Evolutionary conservation across 2,113 vertebrate genomes (phyloP).

Genomic region (Macrotus californicus): DNA sequence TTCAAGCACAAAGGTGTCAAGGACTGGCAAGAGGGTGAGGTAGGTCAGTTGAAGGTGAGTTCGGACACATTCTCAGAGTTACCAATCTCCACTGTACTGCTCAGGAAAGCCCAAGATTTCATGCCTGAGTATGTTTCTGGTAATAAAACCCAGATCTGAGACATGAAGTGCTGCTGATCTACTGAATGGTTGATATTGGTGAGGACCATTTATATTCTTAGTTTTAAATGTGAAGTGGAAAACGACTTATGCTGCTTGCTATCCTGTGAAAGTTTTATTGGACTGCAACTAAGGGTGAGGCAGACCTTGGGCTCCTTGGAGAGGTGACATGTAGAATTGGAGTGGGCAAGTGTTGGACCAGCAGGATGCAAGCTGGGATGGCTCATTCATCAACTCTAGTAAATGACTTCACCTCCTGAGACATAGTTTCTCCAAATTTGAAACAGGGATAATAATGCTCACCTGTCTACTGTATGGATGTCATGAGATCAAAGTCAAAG

Average conservation of each 20-base stretch:
- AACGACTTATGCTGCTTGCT: background rate
- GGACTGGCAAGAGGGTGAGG: background rate
- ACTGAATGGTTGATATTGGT: background rate
- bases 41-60: background rate
- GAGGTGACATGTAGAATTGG: background rate
- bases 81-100: background rate
- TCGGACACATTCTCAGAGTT: background rate
- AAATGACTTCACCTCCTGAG: background rate
- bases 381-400: background rate
- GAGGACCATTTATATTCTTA: background rate
- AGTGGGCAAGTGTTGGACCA: fast-evolving
- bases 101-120: background rate
- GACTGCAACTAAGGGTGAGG: background rate
- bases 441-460: background rate
- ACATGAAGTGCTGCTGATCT: background rate
- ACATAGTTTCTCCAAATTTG: background rate
- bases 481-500: background rate
- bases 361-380: background rate
- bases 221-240: background rate
- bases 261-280: background rate
- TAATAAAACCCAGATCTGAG: background rate
- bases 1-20: background rate
- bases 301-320: background rate
- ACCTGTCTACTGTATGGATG: background rate
- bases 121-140: background rate